A percentile compares a stretch with the other conserved stretches of the same genome.
Evolutionary conservation across 2,888 invertebrate genomes (phyloP).

Genomic region (Hirtodrosophila cameraria): DNA sequence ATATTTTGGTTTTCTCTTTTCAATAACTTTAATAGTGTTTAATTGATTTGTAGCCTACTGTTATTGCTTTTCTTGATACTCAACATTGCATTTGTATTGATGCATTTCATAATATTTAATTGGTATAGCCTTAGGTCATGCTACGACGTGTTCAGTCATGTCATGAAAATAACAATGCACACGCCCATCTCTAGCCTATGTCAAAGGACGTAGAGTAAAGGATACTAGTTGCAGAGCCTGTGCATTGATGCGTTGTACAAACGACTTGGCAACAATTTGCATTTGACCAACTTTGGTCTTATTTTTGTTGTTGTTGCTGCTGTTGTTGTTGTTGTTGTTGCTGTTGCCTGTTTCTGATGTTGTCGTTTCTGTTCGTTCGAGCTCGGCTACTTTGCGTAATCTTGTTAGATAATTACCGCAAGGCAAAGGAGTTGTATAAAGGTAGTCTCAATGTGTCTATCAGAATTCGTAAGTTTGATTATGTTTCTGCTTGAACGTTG

Average conservation of each 20-base stretch:
- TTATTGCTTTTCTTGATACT: too few species aligned
- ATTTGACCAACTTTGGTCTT: conserved; percentile 48
- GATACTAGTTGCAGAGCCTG: conserved; percentile 9
- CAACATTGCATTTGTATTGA: too few species aligned
- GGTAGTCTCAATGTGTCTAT: not conserved
- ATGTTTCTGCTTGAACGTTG: not conserved
- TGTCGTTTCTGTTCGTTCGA: not conserved
- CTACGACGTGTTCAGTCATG: too few species aligned
- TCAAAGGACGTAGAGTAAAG: too few species aligned
- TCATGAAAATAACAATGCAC: too few species aligned
- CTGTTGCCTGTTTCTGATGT: conserved; percentile 1
- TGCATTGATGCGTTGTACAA: conserved; percentile 44
- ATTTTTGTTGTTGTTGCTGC: conserved; percentile 4
- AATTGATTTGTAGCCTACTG: too few species aligned
- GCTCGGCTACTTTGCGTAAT: conserved; percentile 43
- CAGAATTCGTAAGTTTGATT: not conserved
- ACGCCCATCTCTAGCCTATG: too few species aligned
- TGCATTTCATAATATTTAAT: too few species aligned
- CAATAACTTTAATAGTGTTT: too few species aligned
- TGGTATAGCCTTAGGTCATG: too few species aligned
- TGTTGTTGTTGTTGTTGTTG: conserved; percentile 8
- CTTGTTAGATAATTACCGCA: conserved; percentile 63
- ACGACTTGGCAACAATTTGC: conserved; percentile 59
- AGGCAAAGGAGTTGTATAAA: not conserved
- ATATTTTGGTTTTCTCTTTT: too few species aligned